phyloP scores from a whole-genome alignment of 2,888 invertebrate genomes.

The Fragum whitleyi region DNA sequence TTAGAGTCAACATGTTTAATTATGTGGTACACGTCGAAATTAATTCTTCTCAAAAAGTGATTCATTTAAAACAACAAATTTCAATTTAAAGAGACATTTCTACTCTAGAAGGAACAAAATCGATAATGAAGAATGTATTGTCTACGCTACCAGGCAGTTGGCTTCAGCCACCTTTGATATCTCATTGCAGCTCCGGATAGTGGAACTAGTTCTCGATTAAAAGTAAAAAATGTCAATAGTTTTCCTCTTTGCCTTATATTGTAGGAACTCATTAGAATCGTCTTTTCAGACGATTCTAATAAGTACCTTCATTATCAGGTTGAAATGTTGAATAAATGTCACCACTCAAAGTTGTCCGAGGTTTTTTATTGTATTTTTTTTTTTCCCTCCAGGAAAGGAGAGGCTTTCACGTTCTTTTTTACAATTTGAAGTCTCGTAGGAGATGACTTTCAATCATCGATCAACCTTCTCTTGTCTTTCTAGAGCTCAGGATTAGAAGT shows the following conservation, averaged over 20 bases:
- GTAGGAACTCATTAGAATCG: too few species aligned
- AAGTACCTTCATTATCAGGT: too few species aligned
- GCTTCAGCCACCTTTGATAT: neutral
- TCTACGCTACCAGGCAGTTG: neutral
- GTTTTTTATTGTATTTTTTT: neutral
- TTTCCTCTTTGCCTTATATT: too few species aligned
- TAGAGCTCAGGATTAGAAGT: neutral
- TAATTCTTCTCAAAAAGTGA: neutral
- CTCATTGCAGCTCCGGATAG: neutral
- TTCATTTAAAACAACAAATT: neutral
- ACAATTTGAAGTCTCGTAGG: neutral
- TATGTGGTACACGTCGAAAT: too few species aligned
- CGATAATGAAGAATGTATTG: slow-evolving; percentile 16
- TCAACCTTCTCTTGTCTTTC: neutral
- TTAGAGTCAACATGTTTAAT: too few species aligned
- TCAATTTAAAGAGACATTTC: slow-evolving; percentile 4
- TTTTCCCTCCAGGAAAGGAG: neutral
- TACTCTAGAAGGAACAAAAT: neutral
- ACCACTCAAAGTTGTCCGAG: too few species aligned
- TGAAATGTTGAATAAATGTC: too few species aligned
- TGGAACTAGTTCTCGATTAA: too few species aligned
- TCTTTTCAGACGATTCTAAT: too few species aligned
- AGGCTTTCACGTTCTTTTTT: neutral
- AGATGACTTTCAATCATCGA: slow-evolving; percentile 21
- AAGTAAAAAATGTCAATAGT: too few species aligned